phyloP scores from a whole-genome alignment of 2,888 invertebrate genomes.

The Euspilapteryx auroguttella region DNA sequence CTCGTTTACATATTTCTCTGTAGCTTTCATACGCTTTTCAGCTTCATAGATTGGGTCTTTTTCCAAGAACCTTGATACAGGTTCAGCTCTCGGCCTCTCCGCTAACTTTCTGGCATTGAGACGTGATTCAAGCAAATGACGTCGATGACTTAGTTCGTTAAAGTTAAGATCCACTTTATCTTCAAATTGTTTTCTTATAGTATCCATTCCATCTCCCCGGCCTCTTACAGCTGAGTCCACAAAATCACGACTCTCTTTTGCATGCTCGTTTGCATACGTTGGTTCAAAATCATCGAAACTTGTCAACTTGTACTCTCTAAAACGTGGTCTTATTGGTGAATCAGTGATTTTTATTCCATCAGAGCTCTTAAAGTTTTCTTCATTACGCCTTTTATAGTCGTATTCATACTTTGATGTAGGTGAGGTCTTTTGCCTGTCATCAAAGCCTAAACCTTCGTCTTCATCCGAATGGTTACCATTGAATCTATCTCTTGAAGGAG shows the following conservation, averaged over 20 bases:
- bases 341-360: constrained; percentile 51
- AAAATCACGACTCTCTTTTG: constrained; percentile 25
- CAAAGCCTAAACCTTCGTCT: constrained; percentile 78
- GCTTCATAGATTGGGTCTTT: constrained; percentile 49
- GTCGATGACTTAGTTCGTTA: constrained; percentile 69
- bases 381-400: constrained; percentile 49
- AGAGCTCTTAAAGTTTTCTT: constrained; percentile 36
- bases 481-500: constrained; percentile 45
- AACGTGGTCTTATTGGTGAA: constrained; percentile 66
- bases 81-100: constrained; percentile 31
- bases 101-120: constrained; percentile 64
- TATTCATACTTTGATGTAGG: constrained; percentile 35
- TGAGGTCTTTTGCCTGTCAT: constrained; percentile 52
- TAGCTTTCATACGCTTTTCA: constrained; percentile 49
- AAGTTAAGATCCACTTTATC: constrained; percentile 45
- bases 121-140: constrained; percentile 75
- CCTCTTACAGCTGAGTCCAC: constrained; percentile 52
- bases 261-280: constrained; percentile 45
- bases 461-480: constrained; percentile 71
- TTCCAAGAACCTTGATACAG: constrained; percentile 46
- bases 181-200: constrained; percentile 54
- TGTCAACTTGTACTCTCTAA: constrained; percentile 59
- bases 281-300: constrained; percentile 53
- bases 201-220: constrained; percentile 68
- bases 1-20: constrained; percentile 59